Conservation (phyloP, 2,113 vertebrate species). For the Poecile atricapillus region DNA sequence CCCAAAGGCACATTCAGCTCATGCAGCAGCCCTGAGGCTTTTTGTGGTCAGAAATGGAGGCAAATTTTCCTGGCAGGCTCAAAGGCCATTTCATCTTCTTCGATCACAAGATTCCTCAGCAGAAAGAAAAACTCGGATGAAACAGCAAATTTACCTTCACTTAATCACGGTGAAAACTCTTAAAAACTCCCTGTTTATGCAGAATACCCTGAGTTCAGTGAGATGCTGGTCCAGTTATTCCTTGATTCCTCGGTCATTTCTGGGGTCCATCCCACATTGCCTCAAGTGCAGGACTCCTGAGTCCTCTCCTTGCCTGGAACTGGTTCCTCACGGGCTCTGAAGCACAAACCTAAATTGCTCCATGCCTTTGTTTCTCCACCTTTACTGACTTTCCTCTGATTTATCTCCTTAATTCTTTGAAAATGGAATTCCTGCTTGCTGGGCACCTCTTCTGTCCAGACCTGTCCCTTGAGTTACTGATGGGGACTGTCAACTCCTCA, state of each 20-base stretch:
- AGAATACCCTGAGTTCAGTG: neutral
- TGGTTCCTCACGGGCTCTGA: rapidly evolving
- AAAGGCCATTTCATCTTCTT: neutral
- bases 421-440: neutral
- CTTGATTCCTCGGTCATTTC: neutral
- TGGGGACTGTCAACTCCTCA: neutral
- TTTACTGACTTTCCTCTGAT: neutral
- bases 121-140: neutral
- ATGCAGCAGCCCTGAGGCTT: neutral
- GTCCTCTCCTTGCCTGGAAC: neutral
- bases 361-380: neutral
- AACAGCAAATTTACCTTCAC: neutral
- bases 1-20: neutral
- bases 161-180: neutral
- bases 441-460: neutral
- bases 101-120: neutral
- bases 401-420: neutral
- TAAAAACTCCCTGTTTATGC: neutral
- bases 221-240: neutral
- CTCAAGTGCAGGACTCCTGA: neutral
- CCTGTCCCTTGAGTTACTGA: neutral
- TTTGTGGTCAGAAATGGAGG: neutral
- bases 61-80: neutral
- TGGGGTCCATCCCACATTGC: neutral
- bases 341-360: neutral